A percentile compares a stretch with the other conserved stretches of the same genome.
phyloP scores from a whole-genome alignment of 2,797 vertebrate species.

The Ciconia nigra region DNA sequence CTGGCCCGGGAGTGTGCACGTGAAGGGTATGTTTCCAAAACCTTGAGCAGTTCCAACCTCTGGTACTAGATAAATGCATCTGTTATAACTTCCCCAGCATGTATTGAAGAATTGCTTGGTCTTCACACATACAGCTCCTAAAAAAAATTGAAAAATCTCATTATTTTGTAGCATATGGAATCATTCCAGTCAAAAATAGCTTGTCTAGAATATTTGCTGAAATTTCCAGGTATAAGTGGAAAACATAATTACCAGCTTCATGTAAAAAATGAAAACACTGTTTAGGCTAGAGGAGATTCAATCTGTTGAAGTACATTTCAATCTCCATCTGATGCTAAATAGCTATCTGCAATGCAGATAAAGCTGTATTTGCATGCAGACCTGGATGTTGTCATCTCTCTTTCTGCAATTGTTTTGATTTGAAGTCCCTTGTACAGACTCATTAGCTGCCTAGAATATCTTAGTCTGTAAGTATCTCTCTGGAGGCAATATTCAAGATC shows the following conservation, averaged over 20 bases:
- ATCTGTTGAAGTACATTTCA: background rate
- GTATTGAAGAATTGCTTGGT: background rate
- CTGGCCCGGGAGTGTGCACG: background rate
- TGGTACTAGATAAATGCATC: rapidly evolving
- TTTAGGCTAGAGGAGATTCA: background rate
- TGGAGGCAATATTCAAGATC: background rate
- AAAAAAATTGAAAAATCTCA: background rate
- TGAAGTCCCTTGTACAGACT: background rate
- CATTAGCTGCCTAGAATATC: background rate
- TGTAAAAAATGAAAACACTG: background rate
- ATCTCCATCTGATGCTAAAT: slow-evolving; percentile 1
- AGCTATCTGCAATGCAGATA: slow-evolving; percentile 33
- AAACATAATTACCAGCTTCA: background rate
- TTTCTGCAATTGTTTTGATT: background rate
- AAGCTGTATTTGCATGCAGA: background rate
- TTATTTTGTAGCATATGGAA: background rate
- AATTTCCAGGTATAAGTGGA: background rate
- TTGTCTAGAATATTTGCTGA: background rate
- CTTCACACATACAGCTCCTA: background rate
- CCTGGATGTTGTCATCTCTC: background rate
- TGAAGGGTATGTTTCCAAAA: background rate
- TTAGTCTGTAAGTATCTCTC: background rate
- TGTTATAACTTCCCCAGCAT: too few species aligned
- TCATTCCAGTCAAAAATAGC: background rate
- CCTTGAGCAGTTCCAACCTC: background rate